Evolutionary conservation across 37 sponge, comb jelly and placozoan genomes (phyloP), one percentile per base, ranked within the genome.

Genomic region (Mnemiopsis leidyi): DNA sequence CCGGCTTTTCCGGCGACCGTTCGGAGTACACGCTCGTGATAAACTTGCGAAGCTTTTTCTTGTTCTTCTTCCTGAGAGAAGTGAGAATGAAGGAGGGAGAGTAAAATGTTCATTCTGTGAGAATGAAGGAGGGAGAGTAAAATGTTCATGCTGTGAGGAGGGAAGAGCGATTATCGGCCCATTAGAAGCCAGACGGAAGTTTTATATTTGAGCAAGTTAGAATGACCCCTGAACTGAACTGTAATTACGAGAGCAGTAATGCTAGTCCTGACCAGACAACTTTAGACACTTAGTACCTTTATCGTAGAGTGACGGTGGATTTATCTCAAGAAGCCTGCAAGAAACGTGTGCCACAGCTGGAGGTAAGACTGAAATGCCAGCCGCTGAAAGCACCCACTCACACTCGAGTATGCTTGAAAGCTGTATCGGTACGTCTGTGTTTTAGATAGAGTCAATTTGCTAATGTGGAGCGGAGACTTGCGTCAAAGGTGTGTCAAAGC

Each of bases 1-100:
- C 24, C 24, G 73, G 28, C n/a, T 69, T 69, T 25, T 69, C 73
- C 2, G 73, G 73, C 3, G 24, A 5, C n/a, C 73, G 9, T 25
- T 69, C 73, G 2, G 73, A 69, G 73, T 69, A 69, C 73, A 25
- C 73, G 29, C 73, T 69, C 73, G 73, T 69, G 73, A 69, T 69
- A 25, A 69, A 69, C 73, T 69, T 69, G 29, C 73, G 73, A 3
- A 69, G 73, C n/a, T 69, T 69, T 25, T 69, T 69, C 29, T 69
- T 69, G 73, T 69, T 69, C 73, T 69, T 69, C 73, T 69, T 69
- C 73, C 73, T 69, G 73, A 20, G 73, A 48, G 61, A 48, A 18
- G 18, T 21, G 68, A 18, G 68, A 18, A 21, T 61, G 18, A 61
- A 9, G 18, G 68, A 18, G 18, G 68, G 68, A 18, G 68, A 18